A percentile compares a stretch with the other conserved stretches of the same genome.
Conservation (phyloP, 1,140 invertebrate genomes). For the Holcopasites calliopsidis region DNA sequence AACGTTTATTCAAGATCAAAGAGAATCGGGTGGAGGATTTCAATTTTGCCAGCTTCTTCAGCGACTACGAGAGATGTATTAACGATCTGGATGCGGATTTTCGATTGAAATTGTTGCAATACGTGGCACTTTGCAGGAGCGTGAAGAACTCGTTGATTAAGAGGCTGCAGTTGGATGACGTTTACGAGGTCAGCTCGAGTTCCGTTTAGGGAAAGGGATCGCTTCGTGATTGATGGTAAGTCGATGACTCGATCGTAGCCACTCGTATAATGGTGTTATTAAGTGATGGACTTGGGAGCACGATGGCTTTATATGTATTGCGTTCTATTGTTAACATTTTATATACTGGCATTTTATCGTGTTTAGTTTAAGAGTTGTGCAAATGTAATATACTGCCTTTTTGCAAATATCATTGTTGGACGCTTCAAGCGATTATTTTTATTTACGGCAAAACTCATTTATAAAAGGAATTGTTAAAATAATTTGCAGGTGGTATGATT, state of each 20-base stretch:
- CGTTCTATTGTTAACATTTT: not conserved
- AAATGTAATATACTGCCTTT: not conserved
- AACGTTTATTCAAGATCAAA: not conserved
- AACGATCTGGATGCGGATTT: constrained; percentile 53
- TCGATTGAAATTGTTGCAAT: constrained; percentile 51
- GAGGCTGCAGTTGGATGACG: constrained; percentile 31
- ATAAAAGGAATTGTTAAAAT: no score
- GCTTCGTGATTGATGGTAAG: not conserved
- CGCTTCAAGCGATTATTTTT: no score
- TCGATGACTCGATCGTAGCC: not conserved
- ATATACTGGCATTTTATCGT: not conserved
- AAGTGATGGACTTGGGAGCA: not conserved
- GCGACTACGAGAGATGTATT: constrained; percentile 34
- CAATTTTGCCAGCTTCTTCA: not conserved
- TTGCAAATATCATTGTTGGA: not conserved
- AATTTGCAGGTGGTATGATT: no score
- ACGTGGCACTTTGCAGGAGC: constrained; percentile 61
- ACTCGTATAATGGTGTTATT: constrained; percentile 1
- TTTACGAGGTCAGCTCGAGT: constrained; percentile 35
- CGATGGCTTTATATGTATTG: not conserved
- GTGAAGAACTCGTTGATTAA: constrained; percentile 54
- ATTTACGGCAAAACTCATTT: no score
- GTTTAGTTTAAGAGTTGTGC: not conserved
- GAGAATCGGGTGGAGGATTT: not conserved
- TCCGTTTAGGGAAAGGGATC: not conserved